Evolutionary conservation across 2,888 invertebrate species (phyloP).

Genomic region (Taphrorychus bicolor): DNA sequence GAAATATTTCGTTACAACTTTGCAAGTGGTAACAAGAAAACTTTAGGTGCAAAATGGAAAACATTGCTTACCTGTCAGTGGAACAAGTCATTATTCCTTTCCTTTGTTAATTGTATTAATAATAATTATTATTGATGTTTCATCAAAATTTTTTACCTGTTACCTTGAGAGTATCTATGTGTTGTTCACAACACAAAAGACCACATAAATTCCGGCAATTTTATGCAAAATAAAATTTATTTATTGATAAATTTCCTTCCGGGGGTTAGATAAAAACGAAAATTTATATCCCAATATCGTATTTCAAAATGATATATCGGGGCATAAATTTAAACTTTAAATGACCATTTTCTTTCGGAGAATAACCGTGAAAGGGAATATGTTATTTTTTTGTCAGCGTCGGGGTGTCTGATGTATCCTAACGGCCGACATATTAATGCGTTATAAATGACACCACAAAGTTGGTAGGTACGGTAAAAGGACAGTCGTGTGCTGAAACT

Average conservation of each 20-base stretch:
- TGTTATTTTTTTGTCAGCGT: not conserved
- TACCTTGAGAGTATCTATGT: too few relatives aligned
- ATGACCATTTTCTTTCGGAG: not conserved
- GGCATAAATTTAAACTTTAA: slow-evolving; percentile 4
- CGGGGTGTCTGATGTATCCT: not conserved
- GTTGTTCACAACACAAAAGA: too few relatives aligned
- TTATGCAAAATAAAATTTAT: slow-evolving; percentile 7
- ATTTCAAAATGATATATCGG: not conserved
- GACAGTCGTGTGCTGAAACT: not conserved
- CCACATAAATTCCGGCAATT: not conserved
- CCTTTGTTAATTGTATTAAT: too few relatives aligned
- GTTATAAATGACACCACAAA: too few relatives aligned
- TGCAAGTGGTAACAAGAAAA: slow-evolving; percentile 1
- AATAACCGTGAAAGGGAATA: not conserved
- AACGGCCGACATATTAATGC: not conserved
- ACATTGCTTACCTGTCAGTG: not conserved
- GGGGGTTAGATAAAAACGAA: slow-evolving; percentile 4
- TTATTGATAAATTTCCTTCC: slow-evolving; percentile 8
- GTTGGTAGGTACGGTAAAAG: not conserved
- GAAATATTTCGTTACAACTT: slow-evolving; percentile 1
- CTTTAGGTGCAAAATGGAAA: not conserved
- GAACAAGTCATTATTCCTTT: too few relatives aligned
- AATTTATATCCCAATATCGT: slow-evolving; percentile 7
- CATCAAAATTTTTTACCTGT: too few relatives aligned
- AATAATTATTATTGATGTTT: too few relatives aligned